Conservation (phyloP, 1,140 invertebrate genomes). For the Musca vetustissima region DNA sequence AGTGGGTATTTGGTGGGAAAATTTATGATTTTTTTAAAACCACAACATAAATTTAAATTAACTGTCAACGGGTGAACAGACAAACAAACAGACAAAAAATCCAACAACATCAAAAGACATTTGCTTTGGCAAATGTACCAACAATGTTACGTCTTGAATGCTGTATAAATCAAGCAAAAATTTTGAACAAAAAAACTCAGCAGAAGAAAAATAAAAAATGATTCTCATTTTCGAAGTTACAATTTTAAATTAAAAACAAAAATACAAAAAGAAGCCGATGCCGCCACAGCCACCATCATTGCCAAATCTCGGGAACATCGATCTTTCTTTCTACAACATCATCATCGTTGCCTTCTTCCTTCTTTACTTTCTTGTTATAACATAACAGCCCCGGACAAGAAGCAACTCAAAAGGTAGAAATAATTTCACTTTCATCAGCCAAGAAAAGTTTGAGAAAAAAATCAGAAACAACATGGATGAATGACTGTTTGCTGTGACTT, state of each 20-base stretch:
- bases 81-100: not conserved
- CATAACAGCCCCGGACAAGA: not conserved
- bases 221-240: constrained; percentile 9
- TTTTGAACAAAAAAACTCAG: no score
- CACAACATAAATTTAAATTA: constrained; percentile 21
- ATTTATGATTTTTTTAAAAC: constrained; percentile 19
- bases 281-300: no score
- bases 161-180: constrained; percentile 18
- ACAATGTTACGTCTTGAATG: no score
- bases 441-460: not conserved
- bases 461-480: not conserved
- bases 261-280: not conserved
- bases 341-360: not conserved
- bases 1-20: constrained; percentile 12
- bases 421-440: no score
- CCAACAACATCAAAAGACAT: constrained; percentile 1
- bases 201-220: not conserved
- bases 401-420: no score
- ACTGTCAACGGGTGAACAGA: constrained; percentile 12
- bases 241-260: constrained; percentile 14
- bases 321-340: no score
- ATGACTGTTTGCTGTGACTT: constrained; percentile 10
- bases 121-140: no score
- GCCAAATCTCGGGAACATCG: no score
- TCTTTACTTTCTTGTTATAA: not conserved